Evolutionary conservation across 2,113 vertebrate genomes (phyloP).

Genomic region (Poeciliopsis prolifica): DNA sequence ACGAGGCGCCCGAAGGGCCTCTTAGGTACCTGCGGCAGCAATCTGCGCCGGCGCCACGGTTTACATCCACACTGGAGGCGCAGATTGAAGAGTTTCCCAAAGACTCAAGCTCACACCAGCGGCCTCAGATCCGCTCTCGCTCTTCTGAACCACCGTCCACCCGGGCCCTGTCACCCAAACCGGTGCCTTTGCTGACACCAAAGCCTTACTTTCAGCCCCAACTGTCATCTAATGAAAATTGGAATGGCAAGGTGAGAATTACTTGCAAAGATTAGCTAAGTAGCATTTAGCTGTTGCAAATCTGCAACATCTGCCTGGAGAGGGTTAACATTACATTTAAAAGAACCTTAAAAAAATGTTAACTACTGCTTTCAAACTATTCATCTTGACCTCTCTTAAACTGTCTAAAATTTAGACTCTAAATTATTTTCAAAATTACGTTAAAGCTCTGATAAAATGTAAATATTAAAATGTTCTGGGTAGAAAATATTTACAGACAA

Average conservation of each 20-base stretch:
- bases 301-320: no score
- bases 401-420: no score
- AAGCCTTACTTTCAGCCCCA: conserved; percentile 89
- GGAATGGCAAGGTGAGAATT: conserved; percentile 85
- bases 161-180: conserved; percentile 81
- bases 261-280: no score
- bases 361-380: not conserved
- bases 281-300: no score
- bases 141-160: conserved; percentile 79
- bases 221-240: conserved; percentile 78
- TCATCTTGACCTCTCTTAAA: not conserved
- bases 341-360: not conserved
- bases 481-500: no score
- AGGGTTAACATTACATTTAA: not conserved
- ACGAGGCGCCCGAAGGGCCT: conserved; percentile 70
- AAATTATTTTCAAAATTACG: not conserved
- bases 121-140: conserved; percentile 77
- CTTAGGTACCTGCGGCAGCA: conserved; percentile 91
- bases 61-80: conserved; percentile 92
- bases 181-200: conserved; percentile 88
- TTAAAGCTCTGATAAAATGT: not conserved
- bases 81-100: conserved; percentile 79
- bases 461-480: not conserved
- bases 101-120: conserved; percentile 41
- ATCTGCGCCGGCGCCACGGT: conserved; percentile 90